Evolutionary conservation across 92 coral and sea anemone genomes (phyloP).

Genomic region (Siderastrea radians): DNA sequence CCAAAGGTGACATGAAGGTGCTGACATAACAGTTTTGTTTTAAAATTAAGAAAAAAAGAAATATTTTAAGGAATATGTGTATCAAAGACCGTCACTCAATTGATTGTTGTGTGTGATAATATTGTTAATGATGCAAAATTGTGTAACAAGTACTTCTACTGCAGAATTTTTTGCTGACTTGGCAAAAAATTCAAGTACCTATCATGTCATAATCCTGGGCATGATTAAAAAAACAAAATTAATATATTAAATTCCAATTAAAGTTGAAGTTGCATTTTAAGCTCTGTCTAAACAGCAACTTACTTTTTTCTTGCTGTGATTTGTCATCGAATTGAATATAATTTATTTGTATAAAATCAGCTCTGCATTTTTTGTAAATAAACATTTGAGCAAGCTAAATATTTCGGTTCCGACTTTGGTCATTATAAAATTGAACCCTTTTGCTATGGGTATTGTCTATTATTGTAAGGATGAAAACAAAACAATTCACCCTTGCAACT

Average conservation of each 20-base stretch:
- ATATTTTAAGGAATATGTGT: too few relatives aligned
- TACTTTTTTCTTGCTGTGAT: background rate
- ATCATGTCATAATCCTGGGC: background rate
- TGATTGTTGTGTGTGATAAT: too few relatives aligned
- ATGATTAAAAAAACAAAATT: background rate
- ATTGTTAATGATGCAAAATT: too few relatives aligned
- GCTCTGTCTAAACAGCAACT: background rate
- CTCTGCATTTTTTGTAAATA: background rate
- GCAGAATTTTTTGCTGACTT: background rate
- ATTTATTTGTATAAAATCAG: background rate
- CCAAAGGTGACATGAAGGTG: background rate
- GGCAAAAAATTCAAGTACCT: background rate
- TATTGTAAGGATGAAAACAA: background rate
- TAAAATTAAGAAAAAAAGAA: too few relatives aligned
- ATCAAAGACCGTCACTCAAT: too few relatives aligned
- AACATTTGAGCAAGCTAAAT: background rate
- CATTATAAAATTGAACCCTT: background rate
- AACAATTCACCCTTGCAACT: background rate
- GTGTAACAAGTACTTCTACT: too few relatives aligned
- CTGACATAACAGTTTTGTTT: too few relatives aligned
- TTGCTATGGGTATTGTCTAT: background rate
- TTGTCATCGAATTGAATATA: background rate
- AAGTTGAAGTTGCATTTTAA: background rate
- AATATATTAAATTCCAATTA: background rate
- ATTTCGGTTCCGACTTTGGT: background rate